phyloP scores from a whole-genome alignment of 2,888 invertebrate species.

The Ornithoptera priamus region DNA sequence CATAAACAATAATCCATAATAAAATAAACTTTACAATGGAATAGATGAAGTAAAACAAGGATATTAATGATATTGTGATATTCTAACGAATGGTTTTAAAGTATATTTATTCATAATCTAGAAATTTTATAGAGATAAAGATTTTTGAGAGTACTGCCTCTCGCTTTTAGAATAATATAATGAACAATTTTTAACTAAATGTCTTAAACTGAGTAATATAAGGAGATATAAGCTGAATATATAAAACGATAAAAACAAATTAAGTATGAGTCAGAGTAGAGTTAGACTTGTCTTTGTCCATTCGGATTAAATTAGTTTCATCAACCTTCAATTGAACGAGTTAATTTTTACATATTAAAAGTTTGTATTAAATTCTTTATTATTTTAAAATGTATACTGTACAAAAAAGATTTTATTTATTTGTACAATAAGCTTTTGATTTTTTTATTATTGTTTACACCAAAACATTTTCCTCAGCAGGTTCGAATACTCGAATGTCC shows the following conservation, averaged over 20 bases:
- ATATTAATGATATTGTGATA: too few species aligned
- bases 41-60: too few species aligned
- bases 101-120: too few species aligned
- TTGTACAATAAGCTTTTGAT: background rate
- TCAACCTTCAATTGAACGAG: slow-evolving; percentile 1
- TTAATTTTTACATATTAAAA: background rate
- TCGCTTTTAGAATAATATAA: background rate
- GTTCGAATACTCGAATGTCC: slow-evolving; percentile 10
- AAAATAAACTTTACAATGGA: too few species aligned
- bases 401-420: background rate
- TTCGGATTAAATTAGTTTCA: background rate
- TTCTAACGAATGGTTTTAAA: too few species aligned
- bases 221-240: background rate
- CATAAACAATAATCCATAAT: too few species aligned
- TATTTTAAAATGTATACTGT: background rate
- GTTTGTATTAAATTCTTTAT: background rate
- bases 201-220: too few species aligned
- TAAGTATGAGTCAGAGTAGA: background rate
- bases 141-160: too few species aligned
- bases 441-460: too few species aligned
- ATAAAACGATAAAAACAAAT: slow-evolving; percentile 6
- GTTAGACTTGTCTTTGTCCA: slow-evolving; percentile 7
- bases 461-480: slow-evolving; percentile 5
- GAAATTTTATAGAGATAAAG: too few species aligned
- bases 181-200: too few species aligned